These are phyloP conservation scores for Platanista minor DNA, from an alignment of 2,113 vertebrate species.

Conservation along the genomic window DNA sequence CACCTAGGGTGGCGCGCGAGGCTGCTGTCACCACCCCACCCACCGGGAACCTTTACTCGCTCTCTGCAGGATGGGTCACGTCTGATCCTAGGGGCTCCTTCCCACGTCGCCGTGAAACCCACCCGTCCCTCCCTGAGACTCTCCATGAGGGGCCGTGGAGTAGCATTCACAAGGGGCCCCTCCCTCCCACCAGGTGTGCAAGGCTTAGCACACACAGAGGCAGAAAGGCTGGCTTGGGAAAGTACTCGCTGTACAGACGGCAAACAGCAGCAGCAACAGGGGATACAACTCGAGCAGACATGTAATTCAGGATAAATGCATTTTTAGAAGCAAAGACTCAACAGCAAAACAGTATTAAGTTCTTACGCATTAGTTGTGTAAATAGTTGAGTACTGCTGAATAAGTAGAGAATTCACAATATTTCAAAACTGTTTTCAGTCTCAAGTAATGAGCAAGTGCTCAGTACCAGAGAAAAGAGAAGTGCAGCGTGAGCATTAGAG, in stretches of 20 bases:
- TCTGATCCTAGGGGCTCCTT: fast-evolving
- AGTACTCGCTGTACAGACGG: neutral
- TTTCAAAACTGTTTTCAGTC: neutral
- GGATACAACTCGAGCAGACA: neutral
- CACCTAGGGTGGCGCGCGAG: fast-evolving
- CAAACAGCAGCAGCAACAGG: neutral
- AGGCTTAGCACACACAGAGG: neutral
- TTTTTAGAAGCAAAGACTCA: neutral
- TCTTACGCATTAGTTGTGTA: neutral
- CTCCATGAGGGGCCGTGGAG: neutral
- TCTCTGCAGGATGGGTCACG: neutral
- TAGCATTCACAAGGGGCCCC: neutral
- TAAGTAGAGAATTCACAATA: neutral
- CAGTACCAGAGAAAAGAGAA: neutral
- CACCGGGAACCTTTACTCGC: fast-evolving
- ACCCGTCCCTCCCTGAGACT: too few relatives aligned
- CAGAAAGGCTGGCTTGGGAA: neutral
- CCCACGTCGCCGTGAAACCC: neutral
- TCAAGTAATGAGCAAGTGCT: neutral
- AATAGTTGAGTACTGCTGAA: neutral
- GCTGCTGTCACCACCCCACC: fast-evolving
- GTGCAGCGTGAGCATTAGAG: fast-evolving
- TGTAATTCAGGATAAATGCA: neutral
- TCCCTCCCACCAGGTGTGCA: neutral
- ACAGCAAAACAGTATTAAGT: neutral